Base-by-base conservation (phyloP, 92 coral and sea anemone species). In the Phenganax stokvisi region DNA sequence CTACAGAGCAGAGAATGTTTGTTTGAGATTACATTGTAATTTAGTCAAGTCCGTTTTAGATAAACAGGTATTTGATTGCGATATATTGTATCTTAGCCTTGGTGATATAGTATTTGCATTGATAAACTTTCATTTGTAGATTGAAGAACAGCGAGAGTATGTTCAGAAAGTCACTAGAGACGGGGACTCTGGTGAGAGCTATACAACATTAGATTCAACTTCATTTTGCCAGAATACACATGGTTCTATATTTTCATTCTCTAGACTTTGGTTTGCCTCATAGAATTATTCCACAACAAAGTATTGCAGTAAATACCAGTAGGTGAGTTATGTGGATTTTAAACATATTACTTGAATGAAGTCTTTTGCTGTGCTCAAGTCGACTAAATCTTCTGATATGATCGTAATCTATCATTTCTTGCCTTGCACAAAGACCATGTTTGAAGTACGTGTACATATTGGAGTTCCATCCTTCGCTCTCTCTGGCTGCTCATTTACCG, bases 401-500 rank as follows among this genome's bases (percentile, higher is more conserved):
- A 1, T 51, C 57, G 70, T 7, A 25, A 53, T 59, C 7, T 70
- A 31, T 56, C 28, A 17, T 55, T 54, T 52, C 16, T 47, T 4
- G n/a, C n/a, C 16, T 52, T 20, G 7, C 28, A 25, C 62, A 6
- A 70, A 94, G 98, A 9, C 98, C 98, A 12, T 91, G 92, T 28
- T 86, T 94, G 47, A 91, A 89, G 83, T 94, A 92, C 67, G 85
- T 94, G 57, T 94, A 92, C 87, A 92, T 94, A 97, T 77, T 94
- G 51, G 98, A 94, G 85, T 94, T 94, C 52, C 98, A 94, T 57
- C 98, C 98, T 6, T 94, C 98, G 0, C 90, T 94, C 8, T 91
- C 97, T 15, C 85, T 94, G 66, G 91, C 97, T 15, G 87, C 91
- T 80, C 72, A 89, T 51, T 79, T 94, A 28, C 86, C 89, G 12